phyloP scores from a whole-genome alignment of 2,797 vertebrate species.

The Acridotheres tristis region DNA sequence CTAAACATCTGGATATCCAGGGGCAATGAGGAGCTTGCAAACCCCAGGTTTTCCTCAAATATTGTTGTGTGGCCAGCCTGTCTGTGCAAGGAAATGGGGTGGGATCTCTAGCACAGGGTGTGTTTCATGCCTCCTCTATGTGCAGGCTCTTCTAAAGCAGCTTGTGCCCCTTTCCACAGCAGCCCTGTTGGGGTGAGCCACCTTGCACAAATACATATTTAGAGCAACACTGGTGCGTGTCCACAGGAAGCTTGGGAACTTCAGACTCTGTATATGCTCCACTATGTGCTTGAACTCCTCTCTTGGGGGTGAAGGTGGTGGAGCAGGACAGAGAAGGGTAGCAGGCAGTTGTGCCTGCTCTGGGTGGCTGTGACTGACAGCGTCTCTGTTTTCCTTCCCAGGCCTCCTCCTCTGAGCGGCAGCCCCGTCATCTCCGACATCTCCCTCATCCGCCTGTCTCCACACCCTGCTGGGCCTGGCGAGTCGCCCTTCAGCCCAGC shows the following conservation, averaged over 20 bases:
- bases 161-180: not conserved
- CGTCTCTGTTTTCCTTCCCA: conserved; percentile 69
- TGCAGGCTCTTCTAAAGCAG: not conserved
- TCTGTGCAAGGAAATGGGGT: not conserved
- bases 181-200: not conserved
- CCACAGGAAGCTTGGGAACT: not conserved
- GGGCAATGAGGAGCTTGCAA: not conserved
- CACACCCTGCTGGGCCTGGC: conserved; percentile 81
- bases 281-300: not conserved
- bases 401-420: conserved; percentile 87
- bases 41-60: not conserved
- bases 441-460: conserved; percentile 93
- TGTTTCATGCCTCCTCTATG: fast-evolving
- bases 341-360: not conserved
- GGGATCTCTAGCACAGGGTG: not conserved
- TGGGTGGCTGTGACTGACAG: not conserved
- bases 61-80: not conserved
- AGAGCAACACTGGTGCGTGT: fast-evolving
- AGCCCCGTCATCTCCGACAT: conserved; percentile 97
- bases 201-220: not conserved
- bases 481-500: conserved; percentile 90
- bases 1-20: not conserved
- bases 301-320: fast-evolving
- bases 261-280: not conserved
- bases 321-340: not conserved